phyloP scores from a whole-genome alignment of 2,888 invertebrate species.

The Drosophila meridiana region DNA sequence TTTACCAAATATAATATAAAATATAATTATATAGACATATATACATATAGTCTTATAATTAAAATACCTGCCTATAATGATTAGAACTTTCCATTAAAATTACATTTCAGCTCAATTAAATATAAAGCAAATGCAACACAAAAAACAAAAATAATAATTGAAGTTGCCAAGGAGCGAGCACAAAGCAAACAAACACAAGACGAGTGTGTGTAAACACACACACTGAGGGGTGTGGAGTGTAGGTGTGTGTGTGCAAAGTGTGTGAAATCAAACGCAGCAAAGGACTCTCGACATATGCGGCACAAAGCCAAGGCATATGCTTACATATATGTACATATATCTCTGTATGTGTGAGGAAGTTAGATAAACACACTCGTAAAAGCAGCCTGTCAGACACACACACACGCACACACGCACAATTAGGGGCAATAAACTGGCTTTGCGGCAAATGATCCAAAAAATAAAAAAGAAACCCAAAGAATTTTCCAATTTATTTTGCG shows the following conservation, averaged over 20 bases:
- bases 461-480: conserved; percentile 27
- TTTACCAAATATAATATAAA: neutral
- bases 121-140: neutral
- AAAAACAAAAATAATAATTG: neutral
- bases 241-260: conserved; percentile 13
- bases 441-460: conserved; percentile 7
- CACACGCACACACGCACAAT: neutral
- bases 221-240: neutral
- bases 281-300: conserved; percentile 40
- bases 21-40: neutral
- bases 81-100: neutral
- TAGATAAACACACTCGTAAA: conserved; percentile 29
- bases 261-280: conserved; percentile 50
- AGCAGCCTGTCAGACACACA: conserved; percentile 15
- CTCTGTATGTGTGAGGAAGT: conserved; percentile 4
- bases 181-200: conserved; percentile 25
- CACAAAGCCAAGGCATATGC: conserved; percentile 26
- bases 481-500: conserved; percentile 60
- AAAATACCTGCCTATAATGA: neutral
- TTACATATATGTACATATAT: neutral
- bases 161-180: conserved; percentile 6
- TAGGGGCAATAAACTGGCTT: conserved; percentile 2
- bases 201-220: conserved; percentile 8
- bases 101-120: conserved; percentile 2
- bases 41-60: neutral